Percentiles rank a stretch among this genome's conserved stretches.
Evolutionary conservation across 2,888 invertebrate genomes (phyloP).

Genomic region (Ectemnius continuus): DNA sequence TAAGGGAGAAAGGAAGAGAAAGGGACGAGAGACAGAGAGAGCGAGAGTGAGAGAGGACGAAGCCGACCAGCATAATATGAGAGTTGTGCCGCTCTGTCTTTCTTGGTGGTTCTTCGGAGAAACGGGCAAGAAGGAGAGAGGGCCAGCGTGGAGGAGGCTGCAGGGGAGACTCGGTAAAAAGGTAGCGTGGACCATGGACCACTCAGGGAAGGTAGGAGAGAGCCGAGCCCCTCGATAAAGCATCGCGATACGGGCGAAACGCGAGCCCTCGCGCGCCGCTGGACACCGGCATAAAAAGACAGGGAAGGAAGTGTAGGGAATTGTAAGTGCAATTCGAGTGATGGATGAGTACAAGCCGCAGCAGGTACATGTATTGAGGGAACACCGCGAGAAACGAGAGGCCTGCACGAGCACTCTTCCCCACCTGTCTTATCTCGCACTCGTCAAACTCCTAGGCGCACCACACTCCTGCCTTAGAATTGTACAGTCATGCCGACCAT

Average conservation of each 20-base stretch:
- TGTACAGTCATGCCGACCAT: too few relatives aligned
- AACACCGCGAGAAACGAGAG: background rate
- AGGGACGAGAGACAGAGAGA: background rate
- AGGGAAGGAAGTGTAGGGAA: slow-evolving; percentile 8
- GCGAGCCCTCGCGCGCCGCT: slow-evolving; percentile 19
- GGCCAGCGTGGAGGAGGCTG: slow-evolving; percentile 12
- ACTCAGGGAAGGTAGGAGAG: background rate
- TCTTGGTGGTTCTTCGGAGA: background rate
- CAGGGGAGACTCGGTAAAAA: slow-evolving; percentile 17
- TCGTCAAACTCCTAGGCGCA: too few relatives aligned
- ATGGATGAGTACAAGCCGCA: slow-evolving; percentile 6
- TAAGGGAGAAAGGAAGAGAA: slow-evolving; percentile 15
- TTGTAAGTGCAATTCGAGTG: slow-evolving; percentile 22
- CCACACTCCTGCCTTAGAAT: too few relatives aligned
- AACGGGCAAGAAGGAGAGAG: background rate
- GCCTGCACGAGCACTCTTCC: too few relatives aligned
- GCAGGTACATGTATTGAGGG: background rate
- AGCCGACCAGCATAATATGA: background rate
- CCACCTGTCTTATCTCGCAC: too few relatives aligned
- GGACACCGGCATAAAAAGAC: slow-evolving; percentile 8
- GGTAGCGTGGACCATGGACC: slow-evolving; percentile 14
- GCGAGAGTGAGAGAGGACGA: background rate
- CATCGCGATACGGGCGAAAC: slow-evolving; percentile 36
- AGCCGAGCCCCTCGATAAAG: slow-evolving; percentile 39
- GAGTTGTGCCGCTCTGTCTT: too few relatives aligned